phyloP scores from a whole-genome alignment of 2,113 vertebrate genomes.

The Xyliphius kryptos region DNA sequence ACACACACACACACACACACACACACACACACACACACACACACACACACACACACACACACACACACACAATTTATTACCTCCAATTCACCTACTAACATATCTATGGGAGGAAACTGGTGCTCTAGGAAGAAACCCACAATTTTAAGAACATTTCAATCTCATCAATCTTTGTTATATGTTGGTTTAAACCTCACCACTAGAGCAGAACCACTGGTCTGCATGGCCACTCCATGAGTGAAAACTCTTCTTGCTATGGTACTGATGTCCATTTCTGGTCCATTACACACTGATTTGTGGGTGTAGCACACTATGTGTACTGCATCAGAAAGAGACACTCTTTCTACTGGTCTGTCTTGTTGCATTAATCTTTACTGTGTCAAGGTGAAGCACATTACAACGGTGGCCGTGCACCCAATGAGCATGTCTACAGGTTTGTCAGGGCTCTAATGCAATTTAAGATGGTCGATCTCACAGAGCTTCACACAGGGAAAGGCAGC shows the following conservation, averaged over 20 bases:
- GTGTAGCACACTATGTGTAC: too few species aligned
- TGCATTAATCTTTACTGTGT: slow-evolving; percentile 58
- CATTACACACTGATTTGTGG: slow-evolving; percentile 40
- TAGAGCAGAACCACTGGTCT: slow-evolving; percentile 2
- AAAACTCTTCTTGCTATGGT: slow-evolving; percentile 8
- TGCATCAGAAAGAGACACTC: slow-evolving; percentile 2
- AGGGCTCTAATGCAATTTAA: slow-evolving; percentile 42
- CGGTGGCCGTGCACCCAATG: slow-evolving; percentile 53
- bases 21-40: too few species aligned
- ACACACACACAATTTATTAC: too few species aligned
- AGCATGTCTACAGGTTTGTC: slow-evolving; percentile 60
- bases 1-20: too few species aligned
- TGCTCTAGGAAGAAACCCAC: too few species aligned
- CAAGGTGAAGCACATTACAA: slow-evolving; percentile 64
- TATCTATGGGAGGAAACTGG: too few species aligned
- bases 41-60: too few species aligned
- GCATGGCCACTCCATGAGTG: background rate
- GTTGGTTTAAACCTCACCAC: slow-evolving; percentile 1
- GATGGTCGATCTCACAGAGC: slow-evolving; percentile 1
- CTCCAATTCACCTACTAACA: too few species aligned
- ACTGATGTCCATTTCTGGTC: slow-evolving; percentile 24
- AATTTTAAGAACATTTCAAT: too few species aligned
- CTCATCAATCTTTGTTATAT: too few species aligned
- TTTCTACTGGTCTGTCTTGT: slow-evolving; percentile 49
- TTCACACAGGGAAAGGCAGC: slow-evolving; percentile 36